Conservation (phyloP, 2,888 invertebrate genomes). For the Leuctra nigra region DNA sequence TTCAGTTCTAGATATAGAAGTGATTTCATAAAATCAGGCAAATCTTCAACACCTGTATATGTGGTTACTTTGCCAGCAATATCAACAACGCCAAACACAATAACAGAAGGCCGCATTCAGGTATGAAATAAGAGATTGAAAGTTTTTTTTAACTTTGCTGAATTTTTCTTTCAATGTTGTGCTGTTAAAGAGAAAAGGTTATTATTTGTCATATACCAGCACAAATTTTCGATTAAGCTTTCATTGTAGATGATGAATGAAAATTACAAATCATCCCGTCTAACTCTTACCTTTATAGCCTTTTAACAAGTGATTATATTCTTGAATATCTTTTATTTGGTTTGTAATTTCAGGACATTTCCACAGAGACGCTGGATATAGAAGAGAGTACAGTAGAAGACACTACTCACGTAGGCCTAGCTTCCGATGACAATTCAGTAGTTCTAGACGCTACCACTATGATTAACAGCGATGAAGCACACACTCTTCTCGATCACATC, state of each 20-base stretch:
- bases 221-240: too few relatives aligned
- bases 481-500: neutral
- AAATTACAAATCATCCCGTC: too few relatives aligned
- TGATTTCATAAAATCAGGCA: constrained; percentile 38
- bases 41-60: constrained; percentile 51
- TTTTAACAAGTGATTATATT: too few relatives aligned
- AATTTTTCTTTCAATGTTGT: too few relatives aligned
- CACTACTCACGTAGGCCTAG: constrained; percentile 7
- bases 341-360: constrained; percentile 12
- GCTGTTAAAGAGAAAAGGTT: too few relatives aligned
- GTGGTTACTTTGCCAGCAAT: constrained; percentile 49
- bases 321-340: too few relatives aligned
- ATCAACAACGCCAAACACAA: neutral
- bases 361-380: constrained; percentile 14
- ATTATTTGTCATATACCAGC: too few relatives aligned
- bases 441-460: constrained; percentile 1
- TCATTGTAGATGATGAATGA: too few relatives aligned
- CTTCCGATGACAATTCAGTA: neutral
- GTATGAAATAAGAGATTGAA: too few relatives aligned
- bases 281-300: too few relatives aligned
- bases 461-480: neutral
- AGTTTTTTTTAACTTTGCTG: too few relatives aligned
- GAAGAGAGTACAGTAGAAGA: constrained; percentile 12
- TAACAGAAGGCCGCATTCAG: too few relatives aligned
- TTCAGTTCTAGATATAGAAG: constrained; percentile 54